Evolutionary conservation across 2,113 vertebrate species (phyloP).

Genomic region (Eleginops maclovinus): DNA sequence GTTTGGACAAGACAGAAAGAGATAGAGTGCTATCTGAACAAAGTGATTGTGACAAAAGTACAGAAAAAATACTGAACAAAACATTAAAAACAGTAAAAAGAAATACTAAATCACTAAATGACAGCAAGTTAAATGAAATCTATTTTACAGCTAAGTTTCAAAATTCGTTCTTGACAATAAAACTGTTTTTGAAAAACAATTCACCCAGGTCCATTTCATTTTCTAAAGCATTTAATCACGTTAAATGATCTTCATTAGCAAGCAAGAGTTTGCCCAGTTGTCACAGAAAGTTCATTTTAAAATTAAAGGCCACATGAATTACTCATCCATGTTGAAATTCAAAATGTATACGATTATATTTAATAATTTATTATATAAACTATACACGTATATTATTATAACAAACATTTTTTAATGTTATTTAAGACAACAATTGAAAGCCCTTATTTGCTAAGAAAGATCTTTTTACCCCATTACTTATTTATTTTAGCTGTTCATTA

Average conservation of each 20-base stretch:
- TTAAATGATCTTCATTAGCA: neutral
- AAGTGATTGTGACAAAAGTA: constrained; percentile 30
- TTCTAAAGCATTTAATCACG: neutral
- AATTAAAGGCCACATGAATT: neutral
- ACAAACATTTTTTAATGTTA: neutral
- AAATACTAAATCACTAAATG: neutral
- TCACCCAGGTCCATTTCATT: neutral
- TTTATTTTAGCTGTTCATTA: neutral
- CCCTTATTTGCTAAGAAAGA: neutral
- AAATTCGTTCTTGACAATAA: neutral
- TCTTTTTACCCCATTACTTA: neutral
- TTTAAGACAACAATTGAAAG: neutral
- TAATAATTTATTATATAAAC: neutral
- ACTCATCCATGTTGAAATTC: neutral
- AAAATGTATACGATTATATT: neutral
- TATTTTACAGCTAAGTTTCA: neutral
- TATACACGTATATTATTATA: neutral
- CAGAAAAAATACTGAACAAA: neutral
- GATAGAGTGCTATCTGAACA: constrained; percentile 50
- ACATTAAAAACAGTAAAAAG: too few relatives aligned
- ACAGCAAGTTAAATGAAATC: neutral
- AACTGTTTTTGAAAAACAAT: constrained; percentile 13
- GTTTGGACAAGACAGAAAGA: constrained; percentile 75
- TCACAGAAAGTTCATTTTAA: too few relatives aligned
- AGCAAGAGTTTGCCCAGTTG: too few relatives aligned